Base-by-base conservation (phyloP, 2,797 vertebrate species). In the Synaphobranchus kaupii region DNA sequence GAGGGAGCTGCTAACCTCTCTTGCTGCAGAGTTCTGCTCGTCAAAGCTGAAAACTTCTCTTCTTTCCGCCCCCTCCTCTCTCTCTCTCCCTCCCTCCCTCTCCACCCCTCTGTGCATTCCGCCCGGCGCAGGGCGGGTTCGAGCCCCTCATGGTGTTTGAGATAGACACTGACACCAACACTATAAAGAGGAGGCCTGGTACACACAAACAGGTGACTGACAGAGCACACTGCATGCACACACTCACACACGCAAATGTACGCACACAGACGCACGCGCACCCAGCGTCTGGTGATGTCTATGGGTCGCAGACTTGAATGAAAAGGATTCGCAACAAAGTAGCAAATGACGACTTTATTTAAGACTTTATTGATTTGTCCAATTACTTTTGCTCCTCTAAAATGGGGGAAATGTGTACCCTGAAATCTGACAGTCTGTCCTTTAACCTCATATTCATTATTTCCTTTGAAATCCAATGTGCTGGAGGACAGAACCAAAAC, bases 91-190 rank as follows among this genome's bases (percentile, higher is more conserved):
- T 89, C 90, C 90, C 88, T 90, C 31, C 83, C 68, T 84, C 66
- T 39, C 0, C 52, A 39, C 84, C 89, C 25, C 88, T 91, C 86
- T 90, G 93, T 88, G 90, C 76, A 88, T 83, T 90, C 86, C 87
- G 88, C 66, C 87, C 31, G 13, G 86, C 58, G 91, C 93, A 95
- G 95, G 96, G 94, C 94, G 95, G 94, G 89, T 95, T 94, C 93
- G 93, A 95, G 92, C 93, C 94, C 90, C 90, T 95, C 90, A 94
- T 95, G 94, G 94, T 96, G 88, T 96, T 96, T 97, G 96, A 96
- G 92, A 91, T 94, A 93, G 96, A 96, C 94, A 95, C 13, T 94
- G 94, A 96, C 92, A 96, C 94, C 91, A 95, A 95, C 94, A 96
- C 95, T 89, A 95, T 96, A 95, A 96, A 96, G 94, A 97, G 95